phyloP scores from a whole-genome alignment of 2,888 invertebrate genomes.

The Ecliptopera silaceata region DNA sequence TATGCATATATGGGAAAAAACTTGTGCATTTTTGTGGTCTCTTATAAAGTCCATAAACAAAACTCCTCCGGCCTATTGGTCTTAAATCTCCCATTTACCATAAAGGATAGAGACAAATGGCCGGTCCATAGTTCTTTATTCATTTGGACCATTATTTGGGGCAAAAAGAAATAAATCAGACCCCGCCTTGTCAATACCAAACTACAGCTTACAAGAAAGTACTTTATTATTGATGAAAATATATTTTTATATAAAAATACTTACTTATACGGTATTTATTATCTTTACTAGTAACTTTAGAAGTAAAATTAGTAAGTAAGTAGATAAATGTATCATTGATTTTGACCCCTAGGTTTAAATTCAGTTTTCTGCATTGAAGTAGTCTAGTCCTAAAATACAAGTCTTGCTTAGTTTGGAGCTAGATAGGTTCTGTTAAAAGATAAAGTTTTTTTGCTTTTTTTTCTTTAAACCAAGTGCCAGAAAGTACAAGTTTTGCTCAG shows the following conservation, averaged over 20 bases:
- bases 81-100: slow-evolving; percentile 74
- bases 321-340: no score
- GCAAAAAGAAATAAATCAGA: slow-evolving; percentile 63
- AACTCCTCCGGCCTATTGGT: slow-evolving; percentile 47
- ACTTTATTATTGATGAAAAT: background rate
- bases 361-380: no score
- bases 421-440: no score
- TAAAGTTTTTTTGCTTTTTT: no score
- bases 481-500: no score
- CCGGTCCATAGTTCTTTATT: slow-evolving; percentile 63
- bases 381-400: no score
- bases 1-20: background rate
- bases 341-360: no score
- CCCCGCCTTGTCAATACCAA: slow-evolving; percentile 55
- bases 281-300: no score
- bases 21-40: slow-evolving; percentile 17
- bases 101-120: slow-evolving; percentile 77
- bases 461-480: no score
- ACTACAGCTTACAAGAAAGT: slow-evolving; percentile 37
- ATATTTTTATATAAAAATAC: background rate
- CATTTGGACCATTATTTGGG: slow-evolving; percentile 71
- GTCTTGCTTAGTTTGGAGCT: no score
- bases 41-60: slow-evolving; percentile 34
- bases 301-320: no score
- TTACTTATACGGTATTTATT: background rate